Base-by-base conservation (phyloP, 2,797 vertebrate species). In the Acipenser ruthenus region DNA sequence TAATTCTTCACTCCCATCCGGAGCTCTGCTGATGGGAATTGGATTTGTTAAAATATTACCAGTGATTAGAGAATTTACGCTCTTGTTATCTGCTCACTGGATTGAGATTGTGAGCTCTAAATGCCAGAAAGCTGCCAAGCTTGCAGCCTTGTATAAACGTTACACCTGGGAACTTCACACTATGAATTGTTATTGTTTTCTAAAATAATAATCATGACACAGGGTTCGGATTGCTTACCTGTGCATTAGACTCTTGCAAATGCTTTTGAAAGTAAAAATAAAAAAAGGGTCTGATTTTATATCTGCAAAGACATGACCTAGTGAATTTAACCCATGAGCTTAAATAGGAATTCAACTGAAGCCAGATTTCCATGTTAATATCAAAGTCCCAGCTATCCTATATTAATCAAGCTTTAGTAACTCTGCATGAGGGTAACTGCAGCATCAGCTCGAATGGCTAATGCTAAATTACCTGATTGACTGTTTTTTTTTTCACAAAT, bases 11-110 rank as follows among this genome's bases (percentile, higher is more conserved):
- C 79, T 77, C 79, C 72, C 74, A 78, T 82, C 86, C 84, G 84
- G 76, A 85, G 82, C 78, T 74, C 74, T 73, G 70, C 76, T 79
- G 85, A 84, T 82, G 73, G 72, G 84, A 87, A 87, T 89, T 84
- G 84, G 89, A 88, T 94, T 88, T 89, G 83, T 90, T 90, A 88
- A 93, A 92, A 92, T 91, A 91, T 88, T 81, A 84, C 81, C 83
- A 84, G 76, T 85, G 88, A 76, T 81, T 82, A 84, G 86, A 87
- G 87, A 92, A 92, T 91, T 90, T 91, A 90, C 92, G 84, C 83
- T 85, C 87, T 62, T 78, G 81, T 88, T 87, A 72, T 80, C 65
- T 69, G 63, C 68, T 65, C 64, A 62, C n/a, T 51, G 53, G 59
- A 65, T 64, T 65, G 51, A 64, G 62, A 71, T 64, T 68, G 69